A percentile compares a stretch with the other conserved stretches of the same genome.
phyloP scores from a whole-genome alignment of 2,113 vertebrate genomes.

The Arothron firmamentum region DNA sequence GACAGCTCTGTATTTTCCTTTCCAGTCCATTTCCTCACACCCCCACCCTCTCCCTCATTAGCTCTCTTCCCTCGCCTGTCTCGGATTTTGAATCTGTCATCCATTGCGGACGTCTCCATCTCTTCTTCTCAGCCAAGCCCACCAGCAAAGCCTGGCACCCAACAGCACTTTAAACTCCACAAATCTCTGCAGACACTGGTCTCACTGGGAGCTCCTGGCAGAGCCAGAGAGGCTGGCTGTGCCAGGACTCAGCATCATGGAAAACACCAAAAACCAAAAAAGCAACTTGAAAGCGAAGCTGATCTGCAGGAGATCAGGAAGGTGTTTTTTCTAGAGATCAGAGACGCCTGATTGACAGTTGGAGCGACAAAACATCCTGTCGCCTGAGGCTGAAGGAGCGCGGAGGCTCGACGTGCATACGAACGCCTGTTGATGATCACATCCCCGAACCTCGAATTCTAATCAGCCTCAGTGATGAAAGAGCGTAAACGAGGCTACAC shows the following conservation, averaged over 20 bases:
- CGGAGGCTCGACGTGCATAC: neutral
- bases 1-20: slow-evolving; percentile 57
- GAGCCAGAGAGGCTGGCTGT: neutral
- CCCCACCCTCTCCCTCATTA: slow-evolving; percentile 19
- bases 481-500: slow-evolving; percentile 14
- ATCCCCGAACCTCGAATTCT: slow-evolving; percentile 23
- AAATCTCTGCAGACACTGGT: slow-evolving; percentile 34
- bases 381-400: slow-evolving; percentile 30
- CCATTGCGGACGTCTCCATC: slow-evolving; percentile 47
- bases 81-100: slow-evolving; percentile 46
- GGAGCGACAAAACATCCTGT: slow-evolving; percentile 14
- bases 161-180: slow-evolving; percentile 51
- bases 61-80: slow-evolving; percentile 20
- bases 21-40: slow-evolving; percentile 58
- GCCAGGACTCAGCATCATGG: no score
- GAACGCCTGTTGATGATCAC: slow-evolving; percentile 22
- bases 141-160: slow-evolving; percentile 39
- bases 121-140: slow-evolving; percentile 10
- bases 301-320: slow-evolving; percentile 1
- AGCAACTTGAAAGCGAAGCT: slow-evolving; percentile 3
- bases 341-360: slow-evolving; percentile 16
- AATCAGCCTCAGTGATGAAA: slow-evolving; percentile 43
- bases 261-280: slow-evolving; percentile 12
- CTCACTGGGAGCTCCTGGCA: slow-evolving; percentile 51
- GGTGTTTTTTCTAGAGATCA: slow-evolving; percentile 15